A percentile compares a stretch with the other conserved stretches of the same genome.
Conservation (phyloP, 2,797 vertebrate species). For the Siniperca undulata region DNA sequence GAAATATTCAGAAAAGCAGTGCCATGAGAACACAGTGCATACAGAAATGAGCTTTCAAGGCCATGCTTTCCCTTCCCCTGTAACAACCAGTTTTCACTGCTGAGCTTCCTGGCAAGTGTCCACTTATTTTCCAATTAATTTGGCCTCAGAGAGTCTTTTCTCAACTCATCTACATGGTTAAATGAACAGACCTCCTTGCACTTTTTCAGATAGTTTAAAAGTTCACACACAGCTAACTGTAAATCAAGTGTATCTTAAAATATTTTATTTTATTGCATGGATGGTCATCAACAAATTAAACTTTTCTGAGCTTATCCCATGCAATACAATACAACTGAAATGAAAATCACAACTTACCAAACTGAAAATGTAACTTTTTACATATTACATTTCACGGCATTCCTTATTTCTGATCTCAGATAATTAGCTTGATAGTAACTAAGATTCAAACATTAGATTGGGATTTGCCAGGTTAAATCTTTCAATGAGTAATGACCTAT, state of each 20-base stretch:
- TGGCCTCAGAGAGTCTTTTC: constrained; percentile 80
- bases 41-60: constrained; percentile 70
- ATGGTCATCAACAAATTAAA: constrained; percentile 33
- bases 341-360: constrained; percentile 9
- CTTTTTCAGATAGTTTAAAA: constrained; percentile 68
- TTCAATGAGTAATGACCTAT: constrained; percentile 1
- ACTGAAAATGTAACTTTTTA: constrained; percentile 21
- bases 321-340: constrained; percentile 25
- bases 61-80: constrained; percentile 69
- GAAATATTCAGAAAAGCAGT: constrained; percentile 60
- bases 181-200: constrained; percentile 75
- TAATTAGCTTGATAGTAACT: background rate
- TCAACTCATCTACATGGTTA: constrained; percentile 75
- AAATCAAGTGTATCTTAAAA: constrained; percentile 53
- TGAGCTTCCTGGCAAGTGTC: constrained; percentile 81
- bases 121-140: constrained; percentile 85
- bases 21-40: constrained; percentile 60
- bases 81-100: constrained; percentile 74
- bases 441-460: constrained; percentile 16
- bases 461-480: constrained; percentile 19
- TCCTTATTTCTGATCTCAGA: background rate
- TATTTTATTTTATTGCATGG: constrained; percentile 33
- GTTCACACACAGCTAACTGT: constrained; percentile 48
- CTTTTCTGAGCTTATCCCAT: constrained; percentile 22
- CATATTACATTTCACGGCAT: background rate